Conservation (phyloP, 2,113 vertebrate genomes). For the Furnarius figulus region DNA sequence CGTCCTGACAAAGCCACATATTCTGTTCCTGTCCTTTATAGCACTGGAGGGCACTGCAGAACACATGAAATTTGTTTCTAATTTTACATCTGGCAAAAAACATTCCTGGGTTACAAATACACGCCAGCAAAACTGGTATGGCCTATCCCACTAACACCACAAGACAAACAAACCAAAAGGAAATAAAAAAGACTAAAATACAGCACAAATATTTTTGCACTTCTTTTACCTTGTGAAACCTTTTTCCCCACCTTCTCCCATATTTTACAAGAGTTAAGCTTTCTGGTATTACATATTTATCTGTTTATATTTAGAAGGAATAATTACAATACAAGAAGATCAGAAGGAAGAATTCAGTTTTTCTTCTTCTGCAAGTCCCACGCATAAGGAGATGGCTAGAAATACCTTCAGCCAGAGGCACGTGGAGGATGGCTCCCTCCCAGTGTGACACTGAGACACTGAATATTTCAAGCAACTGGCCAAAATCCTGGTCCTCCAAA, state of each 20-base stretch:
- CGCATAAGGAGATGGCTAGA: neutral
- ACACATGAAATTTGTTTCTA: constrained; percentile 93
- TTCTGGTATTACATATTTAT: neutral
- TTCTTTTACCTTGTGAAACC: constrained; percentile 31
- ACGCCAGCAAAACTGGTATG: constrained; percentile 75
- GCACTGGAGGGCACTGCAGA: constrained; percentile 81
- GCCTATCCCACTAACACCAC: constrained; percentile 73
- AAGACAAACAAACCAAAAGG: constrained; percentile 85
- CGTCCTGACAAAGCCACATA: constrained; percentile 81
- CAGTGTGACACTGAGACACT: neutral
- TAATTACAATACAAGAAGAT: neutral
- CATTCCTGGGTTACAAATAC: constrained; percentile 80
- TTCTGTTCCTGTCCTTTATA: constrained; percentile 81
- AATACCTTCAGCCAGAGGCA: neutral
- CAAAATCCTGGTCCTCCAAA: neutral
- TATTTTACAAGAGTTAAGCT: neutral
- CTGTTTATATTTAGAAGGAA: neutral
- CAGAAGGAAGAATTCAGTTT: neutral
- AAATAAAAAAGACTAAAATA: constrained; percentile 72
- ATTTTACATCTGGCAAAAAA: constrained; percentile 87
- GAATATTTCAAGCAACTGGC: neutral
- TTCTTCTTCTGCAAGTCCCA: neutral
- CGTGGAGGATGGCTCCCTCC: neutral
- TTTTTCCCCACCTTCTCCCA: neutral
- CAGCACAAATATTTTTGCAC: constrained; percentile 58